Conservation (phyloP, 1,140 invertebrate genomes). For the Brachionus rotundiformis region DNA sequence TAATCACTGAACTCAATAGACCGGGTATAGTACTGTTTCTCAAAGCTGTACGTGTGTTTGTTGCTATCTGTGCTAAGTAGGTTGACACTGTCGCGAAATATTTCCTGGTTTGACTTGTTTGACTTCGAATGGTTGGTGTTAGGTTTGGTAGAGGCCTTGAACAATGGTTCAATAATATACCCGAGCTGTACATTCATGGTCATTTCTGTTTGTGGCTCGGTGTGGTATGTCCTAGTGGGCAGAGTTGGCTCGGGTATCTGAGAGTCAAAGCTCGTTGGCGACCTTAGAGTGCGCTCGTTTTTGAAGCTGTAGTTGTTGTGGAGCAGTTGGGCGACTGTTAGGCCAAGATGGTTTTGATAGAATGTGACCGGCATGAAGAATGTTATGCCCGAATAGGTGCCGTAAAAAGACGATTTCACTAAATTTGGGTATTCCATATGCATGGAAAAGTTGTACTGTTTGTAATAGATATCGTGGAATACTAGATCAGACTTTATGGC, state of each 20-base stretch:
- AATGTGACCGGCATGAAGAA: constrained; percentile 41
- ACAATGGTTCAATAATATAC: constrained; percentile 21
- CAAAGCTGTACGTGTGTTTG: constrained; percentile 48
- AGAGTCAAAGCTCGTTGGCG: neutral
- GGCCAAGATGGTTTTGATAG: neutral
- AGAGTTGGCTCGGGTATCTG: neutral
- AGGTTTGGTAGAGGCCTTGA: constrained; percentile 4
- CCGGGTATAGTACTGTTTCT: constrained; percentile 35
- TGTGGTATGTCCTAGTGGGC: neutral
- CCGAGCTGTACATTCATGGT: constrained; percentile 33
- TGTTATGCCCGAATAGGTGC: constrained; percentile 46
- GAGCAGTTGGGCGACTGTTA: neutral
- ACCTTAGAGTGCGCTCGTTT: neutral
- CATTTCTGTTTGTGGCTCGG: constrained; percentile 22
- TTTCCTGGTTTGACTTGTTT: neutral
- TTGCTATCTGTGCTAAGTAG: constrained; percentile 25
- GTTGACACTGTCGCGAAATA: constrained; percentile 5
- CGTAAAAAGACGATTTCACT: constrained; percentile 39
- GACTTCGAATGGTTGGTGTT: neutral
- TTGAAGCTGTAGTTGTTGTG: constrained; percentile 1
- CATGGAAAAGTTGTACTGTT: constrained; percentile 45
- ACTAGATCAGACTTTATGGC: constrained; percentile 43
- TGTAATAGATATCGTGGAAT: constrained; percentile 38
- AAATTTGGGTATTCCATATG: constrained; percentile 5
- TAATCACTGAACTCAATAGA: constrained; percentile 46